Percentiles rank a stretch among this genome's conserved stretches.
Conservation (phyloP, 2,113 vertebrate genomes). For the Boulengeromyrus knoepffleri region DNA sequence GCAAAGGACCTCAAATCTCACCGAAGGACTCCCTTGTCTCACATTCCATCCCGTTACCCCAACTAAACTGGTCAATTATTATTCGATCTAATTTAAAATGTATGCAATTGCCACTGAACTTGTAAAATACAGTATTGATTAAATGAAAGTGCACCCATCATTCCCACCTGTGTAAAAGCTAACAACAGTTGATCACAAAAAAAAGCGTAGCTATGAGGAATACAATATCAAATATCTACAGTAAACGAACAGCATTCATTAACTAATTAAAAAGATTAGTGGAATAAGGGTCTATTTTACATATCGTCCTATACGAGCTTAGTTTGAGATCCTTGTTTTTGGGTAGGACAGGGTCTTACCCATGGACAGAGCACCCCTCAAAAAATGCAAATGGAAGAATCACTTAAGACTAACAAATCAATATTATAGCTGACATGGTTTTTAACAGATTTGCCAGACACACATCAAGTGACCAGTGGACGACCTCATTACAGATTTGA, state of each 20-base stretch:
- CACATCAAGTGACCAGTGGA: not conserved
- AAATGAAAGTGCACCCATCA: not conserved
- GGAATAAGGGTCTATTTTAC: not conserved
- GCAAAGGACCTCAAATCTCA: not conserved
- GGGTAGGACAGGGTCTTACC: not conserved
- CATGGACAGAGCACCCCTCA: not conserved
- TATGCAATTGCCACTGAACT: not conserved
- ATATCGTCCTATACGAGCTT: not conserved
- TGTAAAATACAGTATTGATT: not conserved
- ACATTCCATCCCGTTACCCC: not conserved
- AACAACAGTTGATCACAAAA: not conserved
- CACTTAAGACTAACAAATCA: not conserved
- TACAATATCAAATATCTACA: not conserved
- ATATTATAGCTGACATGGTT: not conserved
- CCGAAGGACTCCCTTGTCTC: not conserved
- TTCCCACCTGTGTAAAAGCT: not conserved
- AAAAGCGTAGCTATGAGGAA: not conserved
- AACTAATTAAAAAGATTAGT: not conserved
- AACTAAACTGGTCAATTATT: not conserved
- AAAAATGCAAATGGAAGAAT: not conserved
- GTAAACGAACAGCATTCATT: not conserved
- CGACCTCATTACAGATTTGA: not conserved
- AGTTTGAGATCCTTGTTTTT: not conserved
- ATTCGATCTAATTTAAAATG: not conserved
- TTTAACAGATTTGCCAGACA: not conserved